These are phyloP conservation scores for Galeopterus variegatus DNA, from an alignment of 2,113 vertebrate species.

Conservation along the genomic window DNA sequence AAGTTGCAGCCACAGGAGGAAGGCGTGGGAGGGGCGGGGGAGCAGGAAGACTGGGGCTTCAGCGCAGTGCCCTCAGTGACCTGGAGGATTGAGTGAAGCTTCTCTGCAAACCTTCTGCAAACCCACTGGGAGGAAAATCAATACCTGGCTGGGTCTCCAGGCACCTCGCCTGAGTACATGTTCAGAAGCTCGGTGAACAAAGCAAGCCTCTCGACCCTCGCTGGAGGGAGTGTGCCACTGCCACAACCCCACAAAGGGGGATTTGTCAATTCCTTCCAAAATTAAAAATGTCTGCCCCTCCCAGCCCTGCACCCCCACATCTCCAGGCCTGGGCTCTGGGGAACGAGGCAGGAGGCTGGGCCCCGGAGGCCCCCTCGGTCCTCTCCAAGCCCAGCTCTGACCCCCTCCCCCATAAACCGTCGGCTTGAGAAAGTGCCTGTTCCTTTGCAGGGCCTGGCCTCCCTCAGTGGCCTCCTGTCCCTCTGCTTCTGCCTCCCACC, in stretches of 20 bases:
- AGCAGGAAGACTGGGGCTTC: constrained; percentile 83
- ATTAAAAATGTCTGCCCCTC: not conserved
- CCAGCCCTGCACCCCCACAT: no score
- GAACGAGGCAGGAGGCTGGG: not conserved
- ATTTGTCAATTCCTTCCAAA: not conserved
- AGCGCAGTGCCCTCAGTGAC: constrained; percentile 78
- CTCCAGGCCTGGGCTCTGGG: not conserved
- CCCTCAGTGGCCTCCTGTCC: not conserved
- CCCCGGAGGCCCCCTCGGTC: not conserved
- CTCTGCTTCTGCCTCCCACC: not conserved
- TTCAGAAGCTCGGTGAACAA: constrained; percentile 63
- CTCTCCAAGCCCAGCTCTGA: not conserved
- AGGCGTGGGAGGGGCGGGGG: constrained; percentile 44
- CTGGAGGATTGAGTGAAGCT: constrained; percentile 83
- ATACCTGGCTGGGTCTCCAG: constrained; percentile 80
- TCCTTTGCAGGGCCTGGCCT: not conserved
- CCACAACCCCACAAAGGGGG: not conserved
- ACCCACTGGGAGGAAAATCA: constrained; percentile 81
- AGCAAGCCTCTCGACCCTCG: not conserved
- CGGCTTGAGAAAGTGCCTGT: not conserved
- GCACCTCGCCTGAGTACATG: constrained; percentile 72
- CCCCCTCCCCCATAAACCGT: rapidly evolving
- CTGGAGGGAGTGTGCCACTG: not conserved
- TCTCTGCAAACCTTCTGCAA: constrained; percentile 83
- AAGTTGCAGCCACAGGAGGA: no score